Conservation (phyloP, 1,140 invertebrate species). For the Trichonephila clavipes region DNA sequence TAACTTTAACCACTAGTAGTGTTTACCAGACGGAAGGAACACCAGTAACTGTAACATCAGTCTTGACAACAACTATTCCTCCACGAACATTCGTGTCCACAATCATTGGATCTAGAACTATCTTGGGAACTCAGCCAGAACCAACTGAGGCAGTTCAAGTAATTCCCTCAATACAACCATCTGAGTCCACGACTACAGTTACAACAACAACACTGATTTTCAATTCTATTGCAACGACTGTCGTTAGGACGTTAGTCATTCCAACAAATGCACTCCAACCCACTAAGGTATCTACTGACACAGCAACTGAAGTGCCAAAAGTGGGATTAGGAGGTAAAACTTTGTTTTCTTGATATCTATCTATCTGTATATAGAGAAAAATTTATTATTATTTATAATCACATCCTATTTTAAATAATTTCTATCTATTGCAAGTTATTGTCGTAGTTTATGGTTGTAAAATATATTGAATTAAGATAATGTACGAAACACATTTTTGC, state of each 20-base stretch:
- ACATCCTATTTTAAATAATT: no score
- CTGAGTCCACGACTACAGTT: slow-evolving; percentile 77
- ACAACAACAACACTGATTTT: slow-evolving; percentile 78
- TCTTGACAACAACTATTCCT: slow-evolving; percentile 78
- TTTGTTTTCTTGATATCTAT: neutral
- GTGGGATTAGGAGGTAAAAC: slow-evolving; percentile 59
- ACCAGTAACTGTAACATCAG: slow-evolving; percentile 79
- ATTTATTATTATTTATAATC: no score
- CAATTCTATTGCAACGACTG: slow-evolving; percentile 77
- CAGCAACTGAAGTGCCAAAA: slow-evolving; percentile 47
- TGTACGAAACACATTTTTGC: no score
- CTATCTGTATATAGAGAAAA: no score
- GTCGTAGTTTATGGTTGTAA: no score
- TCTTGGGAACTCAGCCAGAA: slow-evolving; percentile 75
- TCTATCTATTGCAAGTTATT: no score
- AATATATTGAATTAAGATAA: no score
- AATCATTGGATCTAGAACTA: slow-evolving; percentile 78
- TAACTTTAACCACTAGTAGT: slow-evolving; percentile 78
- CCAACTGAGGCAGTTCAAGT: slow-evolving; percentile 73
- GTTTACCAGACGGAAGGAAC: slow-evolving; percentile 78
- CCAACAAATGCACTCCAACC: slow-evolving; percentile 75
- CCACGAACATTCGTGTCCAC: slow-evolving; percentile 79
- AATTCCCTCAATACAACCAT: slow-evolving; percentile 55
- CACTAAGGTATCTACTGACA: slow-evolving; percentile 39
- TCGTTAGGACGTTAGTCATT: slow-evolving; percentile 77